Percentiles rank a stretch among this genome's conserved stretches.
Evolutionary conservation across 2,888 invertebrate species (phyloP).

Genomic region (Eupithecia pulchellata): DNA sequence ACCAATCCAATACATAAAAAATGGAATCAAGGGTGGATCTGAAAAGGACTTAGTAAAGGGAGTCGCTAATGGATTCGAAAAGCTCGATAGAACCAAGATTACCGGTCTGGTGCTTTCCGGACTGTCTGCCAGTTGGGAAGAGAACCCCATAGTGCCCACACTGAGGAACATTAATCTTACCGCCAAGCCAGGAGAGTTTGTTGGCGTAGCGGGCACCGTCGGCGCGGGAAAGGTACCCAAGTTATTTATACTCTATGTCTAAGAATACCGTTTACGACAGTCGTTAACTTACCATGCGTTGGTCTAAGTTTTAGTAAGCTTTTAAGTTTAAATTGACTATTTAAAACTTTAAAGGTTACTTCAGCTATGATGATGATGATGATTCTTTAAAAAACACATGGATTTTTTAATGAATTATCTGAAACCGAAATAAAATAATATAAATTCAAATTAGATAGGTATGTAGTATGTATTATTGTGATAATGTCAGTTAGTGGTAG

Average conservation of each 20-base stretch:
- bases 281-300: not conserved
- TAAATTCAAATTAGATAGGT: not conserved
- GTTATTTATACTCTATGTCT: conserved; percentile 3
- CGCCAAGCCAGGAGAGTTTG: conserved; percentile 83
- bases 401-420: not conserved
- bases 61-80: conserved; percentile 62
- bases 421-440: not conserved
- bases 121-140: conserved; percentile 77
- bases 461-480: too few relatives aligned
- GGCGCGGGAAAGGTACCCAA: conserved; percentile 91
- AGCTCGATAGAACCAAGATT: conserved; percentile 54
- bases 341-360: too few relatives aligned
- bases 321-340: too few relatives aligned
- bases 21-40: conserved; percentile 58
- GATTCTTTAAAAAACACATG: not conserved
- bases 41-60: conserved; percentile 53
- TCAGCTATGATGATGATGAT: not conserved
- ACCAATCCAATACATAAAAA: conserved; percentile 52
- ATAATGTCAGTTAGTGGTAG: too few relatives aligned
- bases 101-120: conserved; percentile 68
- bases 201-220: conserved; percentile 90
- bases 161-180: conserved; percentile 81
- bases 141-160: conserved; percentile 82
- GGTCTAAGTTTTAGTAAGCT: too few relatives aligned
- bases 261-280: not conserved